These are phyloP conservation scores for Channa striata DNA, from an alignment of 2,797 vertebrate species.

Conservation along the genomic window DNA sequence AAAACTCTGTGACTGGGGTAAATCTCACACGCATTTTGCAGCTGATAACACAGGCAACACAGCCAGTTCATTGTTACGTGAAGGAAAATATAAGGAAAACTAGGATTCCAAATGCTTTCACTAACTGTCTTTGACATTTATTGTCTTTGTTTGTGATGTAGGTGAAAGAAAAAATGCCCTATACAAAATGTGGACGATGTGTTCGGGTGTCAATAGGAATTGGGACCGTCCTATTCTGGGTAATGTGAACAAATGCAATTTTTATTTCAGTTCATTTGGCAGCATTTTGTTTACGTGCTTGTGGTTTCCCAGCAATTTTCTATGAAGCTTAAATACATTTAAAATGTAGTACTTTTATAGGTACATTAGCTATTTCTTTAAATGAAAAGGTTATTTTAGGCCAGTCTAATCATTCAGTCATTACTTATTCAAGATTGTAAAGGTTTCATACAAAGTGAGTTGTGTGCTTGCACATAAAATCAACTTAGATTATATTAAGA, in stretches of 20 bases:
- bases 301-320: too few species aligned
- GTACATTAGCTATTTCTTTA: too few species aligned
- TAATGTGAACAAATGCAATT: constrained; percentile 73
- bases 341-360: background rate
- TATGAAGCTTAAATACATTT: background rate
- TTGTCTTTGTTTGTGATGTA: constrained; percentile 47
- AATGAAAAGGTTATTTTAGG: background rate
- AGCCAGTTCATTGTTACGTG: too few species aligned
- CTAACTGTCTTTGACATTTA: background rate
- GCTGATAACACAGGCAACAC: background rate
- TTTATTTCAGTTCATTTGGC: too few species aligned
- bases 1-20: constrained; percentile 92
- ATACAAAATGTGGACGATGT: constrained; percentile 88
- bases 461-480: background rate
- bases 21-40: constrained; percentile 10
- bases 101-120: too few species aligned
- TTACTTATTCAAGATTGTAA: background rate
- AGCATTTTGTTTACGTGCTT: too few species aligned
- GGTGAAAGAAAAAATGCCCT: constrained; percentile 91
- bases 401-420: background rate
- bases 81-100: background rate
- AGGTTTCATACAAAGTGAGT: background rate
- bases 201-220: constrained; percentile 88
- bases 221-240: constrained; percentile 94
- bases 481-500: too few species aligned